Evolutionary conservation across 2,113 vertebrate species (phyloP), one percentile per base, ranked within the genome.

Genomic region (Caranx ignobilis): DNA sequence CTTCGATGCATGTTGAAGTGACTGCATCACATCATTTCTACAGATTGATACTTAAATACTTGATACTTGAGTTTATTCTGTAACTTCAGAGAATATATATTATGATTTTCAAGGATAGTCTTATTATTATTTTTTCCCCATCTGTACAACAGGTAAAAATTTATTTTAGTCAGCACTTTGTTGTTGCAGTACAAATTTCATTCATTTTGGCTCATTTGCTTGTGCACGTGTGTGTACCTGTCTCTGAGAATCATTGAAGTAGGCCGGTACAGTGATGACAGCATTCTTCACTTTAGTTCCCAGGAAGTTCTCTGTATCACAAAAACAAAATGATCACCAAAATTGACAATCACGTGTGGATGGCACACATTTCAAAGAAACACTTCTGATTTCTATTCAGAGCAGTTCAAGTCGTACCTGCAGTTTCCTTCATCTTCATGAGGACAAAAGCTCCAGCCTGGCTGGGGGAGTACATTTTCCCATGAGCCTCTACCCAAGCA

Each of bases 401-500:
- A 0, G 37, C 2, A 12, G 11, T 7, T 43, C 15, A 4, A 89
- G 90, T 90, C 56, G 5, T 66, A 99, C 98, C 98, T 95, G 98
- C 97, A 8, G 98, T 99, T 71, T 99, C 98, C 92, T 99, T 99
- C 98, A 99, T 99, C 93, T 99, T 99, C 88, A 98, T 98, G 15
- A 99, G 94, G 1, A 99, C 95, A 34, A 99, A 99, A 80, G 98
- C 98, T 66, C 98, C 98, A 0, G 95, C 96, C 91, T 99, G 98
- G 93, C 98, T 99, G 48, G 98, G 98, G 1, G 98, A 99, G 79
- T 99, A 99, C 21, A 99, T 93, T 67, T 99, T 99, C 56, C 97
- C 97, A 63, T 99, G 97, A 78, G 97, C 97, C 91, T 99, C 98
- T 11, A 99, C 95, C 98, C 98, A 99, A 34, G 98, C 98, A 2